phyloP scores from a whole-genome alignment of 2,797 vertebrate genomes.

The Merluccius polli region DNA sequence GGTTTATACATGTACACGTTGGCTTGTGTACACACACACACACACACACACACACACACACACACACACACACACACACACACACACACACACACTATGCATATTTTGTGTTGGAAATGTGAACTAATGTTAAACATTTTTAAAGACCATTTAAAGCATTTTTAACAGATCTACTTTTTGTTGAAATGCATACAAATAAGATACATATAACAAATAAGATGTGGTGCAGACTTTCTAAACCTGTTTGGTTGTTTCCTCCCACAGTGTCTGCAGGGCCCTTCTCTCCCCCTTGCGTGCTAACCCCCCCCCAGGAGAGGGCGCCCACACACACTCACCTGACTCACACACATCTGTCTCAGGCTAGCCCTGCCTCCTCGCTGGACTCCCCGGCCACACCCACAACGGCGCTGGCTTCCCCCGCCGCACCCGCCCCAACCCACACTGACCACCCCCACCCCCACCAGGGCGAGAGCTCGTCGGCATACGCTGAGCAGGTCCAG shows the following conservation, averaged over 20 bases:
- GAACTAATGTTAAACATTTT: too few species aligned
- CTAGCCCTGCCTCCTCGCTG: conserved; percentile 87
- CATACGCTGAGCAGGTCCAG: conserved; percentile 83
- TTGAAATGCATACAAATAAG: neutral
- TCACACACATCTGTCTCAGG: conserved; percentile 72
- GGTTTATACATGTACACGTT: neutral
- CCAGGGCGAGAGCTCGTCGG: conserved; percentile 30
- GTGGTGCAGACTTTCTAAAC: neutral
- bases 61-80: neutral
- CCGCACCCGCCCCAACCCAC: conserved; percentile 83
- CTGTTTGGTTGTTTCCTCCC: neutral
- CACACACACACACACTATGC: neutral
- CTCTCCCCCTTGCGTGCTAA: conserved; percentile 65
- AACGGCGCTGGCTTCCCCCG: conserved; percentile 80
- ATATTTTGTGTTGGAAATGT: neutral
- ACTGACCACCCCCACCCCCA: conserved; percentile 67
- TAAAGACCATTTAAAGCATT: neutral
- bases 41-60: too few species aligned
- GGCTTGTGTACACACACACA: too few species aligned
- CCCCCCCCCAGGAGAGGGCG: conserved; percentile 49
- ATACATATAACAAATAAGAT: neutral
- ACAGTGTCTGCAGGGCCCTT: conserved; percentile 48
- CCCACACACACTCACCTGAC: conserved; percentile 64
- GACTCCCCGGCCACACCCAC: conserved; percentile 91
- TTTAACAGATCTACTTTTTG: neutral